These are phyloP conservation scores for Xylocopa sonorina DNA, from an alignment of 1,140 invertebrate species.

Conservation along the genomic window DNA sequence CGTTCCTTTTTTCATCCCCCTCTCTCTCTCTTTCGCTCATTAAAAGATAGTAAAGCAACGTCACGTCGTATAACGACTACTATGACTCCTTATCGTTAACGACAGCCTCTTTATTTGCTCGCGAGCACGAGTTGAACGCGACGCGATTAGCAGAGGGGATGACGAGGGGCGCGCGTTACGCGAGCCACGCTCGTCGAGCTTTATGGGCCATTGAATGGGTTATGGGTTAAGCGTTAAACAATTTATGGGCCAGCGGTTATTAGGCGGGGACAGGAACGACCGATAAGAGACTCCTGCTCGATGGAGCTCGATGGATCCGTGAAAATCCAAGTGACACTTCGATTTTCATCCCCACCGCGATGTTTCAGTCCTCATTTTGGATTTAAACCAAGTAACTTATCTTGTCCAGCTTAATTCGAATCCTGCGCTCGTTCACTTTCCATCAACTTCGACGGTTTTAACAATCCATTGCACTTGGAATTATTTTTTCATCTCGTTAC, in stretches of 20 bases:
- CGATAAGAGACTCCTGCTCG: not conserved
- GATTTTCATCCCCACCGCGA: no score
- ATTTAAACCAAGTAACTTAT: no score
- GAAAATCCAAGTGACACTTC: no score
- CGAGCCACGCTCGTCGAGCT: not conserved
- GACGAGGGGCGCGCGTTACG: not conserved
- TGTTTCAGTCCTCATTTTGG: no score
- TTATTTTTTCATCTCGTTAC: no score
- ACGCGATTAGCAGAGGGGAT: not conserved
- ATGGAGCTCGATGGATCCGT: not conserved
- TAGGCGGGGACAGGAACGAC: conserved; percentile 15
- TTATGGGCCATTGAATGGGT: conserved; percentile 33
- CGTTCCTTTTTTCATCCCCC: not conserved
- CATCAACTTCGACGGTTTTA: no score
- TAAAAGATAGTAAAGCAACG: not conserved
- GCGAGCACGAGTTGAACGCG: not conserved
- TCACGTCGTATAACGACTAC: not conserved
- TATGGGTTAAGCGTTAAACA: conserved; percentile 41
- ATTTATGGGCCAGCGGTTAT: conserved; percentile 30
- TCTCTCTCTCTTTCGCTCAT: no score
- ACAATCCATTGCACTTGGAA: no score
- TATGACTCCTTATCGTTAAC: not conserved
- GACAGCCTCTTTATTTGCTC: not conserved
- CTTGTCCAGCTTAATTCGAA: no score
- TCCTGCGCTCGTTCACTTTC: no score